Conservation (phyloP, 2,113 vertebrate species). For the Mus spicilegus region DNA sequence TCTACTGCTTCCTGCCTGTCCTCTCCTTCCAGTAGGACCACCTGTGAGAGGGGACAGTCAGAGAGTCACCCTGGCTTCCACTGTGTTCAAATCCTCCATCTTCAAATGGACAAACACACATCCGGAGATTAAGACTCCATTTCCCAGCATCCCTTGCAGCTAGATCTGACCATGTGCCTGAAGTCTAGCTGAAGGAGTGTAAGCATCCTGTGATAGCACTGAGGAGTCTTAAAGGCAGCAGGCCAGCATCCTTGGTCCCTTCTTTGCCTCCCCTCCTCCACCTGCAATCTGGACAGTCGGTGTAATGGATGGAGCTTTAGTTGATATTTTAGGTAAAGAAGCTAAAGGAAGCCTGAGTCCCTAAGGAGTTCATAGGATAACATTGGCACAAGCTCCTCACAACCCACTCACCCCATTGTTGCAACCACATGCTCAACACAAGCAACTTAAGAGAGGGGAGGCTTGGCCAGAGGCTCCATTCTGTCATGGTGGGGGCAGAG, state of each 20-base stretch:
- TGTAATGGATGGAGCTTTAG: neutral
- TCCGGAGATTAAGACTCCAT: constrained; percentile 18
- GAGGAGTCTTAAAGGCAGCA: neutral
- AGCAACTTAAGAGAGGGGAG: neutral
- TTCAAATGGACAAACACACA: neutral
- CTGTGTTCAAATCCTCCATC: neutral
- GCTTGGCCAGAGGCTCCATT: neutral
- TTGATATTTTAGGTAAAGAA: neutral
- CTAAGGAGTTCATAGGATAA: neutral
- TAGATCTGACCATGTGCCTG: neutral
- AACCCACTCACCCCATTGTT: neutral
- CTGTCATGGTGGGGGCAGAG: no score
- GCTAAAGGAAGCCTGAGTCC: neutral
- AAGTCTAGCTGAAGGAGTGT: neutral
- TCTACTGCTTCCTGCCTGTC: neutral
- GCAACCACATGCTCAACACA: neutral
- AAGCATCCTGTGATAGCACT: neutral
- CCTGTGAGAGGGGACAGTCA: neutral
- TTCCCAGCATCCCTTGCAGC: constrained; percentile 62
- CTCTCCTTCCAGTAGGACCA: neutral
- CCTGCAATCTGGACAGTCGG: neutral
- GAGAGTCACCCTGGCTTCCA: neutral
- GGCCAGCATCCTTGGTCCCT: neutral
- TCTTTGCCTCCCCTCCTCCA: neutral
- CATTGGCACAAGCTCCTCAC: neutral